phyloP scores from a whole-genome alignment of 2,797 vertebrate species.

The Anguilla obscura region DNA sequence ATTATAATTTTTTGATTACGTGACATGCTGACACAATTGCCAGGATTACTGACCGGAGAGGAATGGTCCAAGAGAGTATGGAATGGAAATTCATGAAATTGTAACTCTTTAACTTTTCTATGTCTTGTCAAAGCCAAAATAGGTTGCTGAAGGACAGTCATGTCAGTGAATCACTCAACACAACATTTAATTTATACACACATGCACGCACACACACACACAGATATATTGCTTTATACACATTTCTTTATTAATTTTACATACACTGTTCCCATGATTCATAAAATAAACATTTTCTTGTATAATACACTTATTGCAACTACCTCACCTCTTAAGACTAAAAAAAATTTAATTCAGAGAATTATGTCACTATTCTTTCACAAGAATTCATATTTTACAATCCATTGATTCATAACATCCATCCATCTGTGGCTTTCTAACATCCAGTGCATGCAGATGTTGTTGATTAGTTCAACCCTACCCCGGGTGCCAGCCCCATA shows the following conservation, averaged over 20 bases:
- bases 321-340: background rate
- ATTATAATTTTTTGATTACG: background rate
- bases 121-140: too few species aligned
- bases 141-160: too few species aligned
- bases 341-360: background rate
- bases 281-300: background rate
- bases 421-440: background rate
- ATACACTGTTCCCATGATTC: background rate
- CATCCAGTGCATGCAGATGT: background rate
- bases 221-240: too few species aligned
- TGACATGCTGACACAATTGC: background rate
- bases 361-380: background rate
- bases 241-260: background rate
- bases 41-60: too few species aligned
- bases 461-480: background rate
- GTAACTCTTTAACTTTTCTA: too few species aligned
- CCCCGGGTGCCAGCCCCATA: background rate
- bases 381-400: background rate
- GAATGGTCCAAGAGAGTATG: too few species aligned
- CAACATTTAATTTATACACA: too few species aligned
- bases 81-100: too few species aligned
- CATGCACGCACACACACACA: too few species aligned
- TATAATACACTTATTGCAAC: background rate
- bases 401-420: background rate
- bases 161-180: too few species aligned